Percentiles rank a stretch among this genome's conserved stretches.
Conservation (phyloP, 2,888 invertebrate species). For the Rotaria socialis region DNA sequence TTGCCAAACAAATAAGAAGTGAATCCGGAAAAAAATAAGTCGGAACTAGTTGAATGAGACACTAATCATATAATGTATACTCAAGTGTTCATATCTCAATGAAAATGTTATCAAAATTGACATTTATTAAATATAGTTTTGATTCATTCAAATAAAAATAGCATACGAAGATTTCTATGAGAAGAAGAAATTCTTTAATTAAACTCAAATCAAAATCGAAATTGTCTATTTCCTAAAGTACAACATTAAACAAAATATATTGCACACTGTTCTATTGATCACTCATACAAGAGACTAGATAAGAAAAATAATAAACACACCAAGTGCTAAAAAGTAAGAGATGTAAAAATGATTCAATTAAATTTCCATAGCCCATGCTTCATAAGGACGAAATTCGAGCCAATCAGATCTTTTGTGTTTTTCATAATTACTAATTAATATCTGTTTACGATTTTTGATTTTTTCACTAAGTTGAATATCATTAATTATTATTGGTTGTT, state of each 20-base stretch:
- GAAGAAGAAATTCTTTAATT: too few relatives aligned
- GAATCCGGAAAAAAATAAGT: too few relatives aligned
- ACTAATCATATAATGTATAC: too few relatives aligned
- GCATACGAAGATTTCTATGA: too few relatives aligned
- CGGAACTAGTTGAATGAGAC: too few relatives aligned
- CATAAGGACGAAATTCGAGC: neutral
- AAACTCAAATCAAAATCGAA: too few relatives aligned
- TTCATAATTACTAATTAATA: constrained; percentile 7
- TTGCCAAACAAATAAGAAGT: too few relatives aligned
- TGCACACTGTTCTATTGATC: neutral
- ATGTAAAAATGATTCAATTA: neutral
- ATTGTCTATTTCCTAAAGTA: too few relatives aligned
- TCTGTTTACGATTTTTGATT: neutral
- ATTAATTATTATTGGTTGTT: neutral
- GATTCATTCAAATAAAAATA: too few relatives aligned
- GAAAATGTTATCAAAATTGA: too few relatives aligned
- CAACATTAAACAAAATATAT: neutral
- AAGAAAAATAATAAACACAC: neutral
- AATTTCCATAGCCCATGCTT: constrained; percentile 22
- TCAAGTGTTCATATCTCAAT: too few relatives aligned
- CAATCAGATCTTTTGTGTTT: neutral
- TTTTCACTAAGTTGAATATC: neutral
- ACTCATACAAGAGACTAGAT: neutral
- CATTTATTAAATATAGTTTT: too few relatives aligned
- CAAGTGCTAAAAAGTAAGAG: neutral